Percentiles rank a stretch among this genome's conserved stretches.
Evolutionary conservation across 1,140 invertebrate genomes (phyloP).

Genomic region (Ladona fulva): DNA sequence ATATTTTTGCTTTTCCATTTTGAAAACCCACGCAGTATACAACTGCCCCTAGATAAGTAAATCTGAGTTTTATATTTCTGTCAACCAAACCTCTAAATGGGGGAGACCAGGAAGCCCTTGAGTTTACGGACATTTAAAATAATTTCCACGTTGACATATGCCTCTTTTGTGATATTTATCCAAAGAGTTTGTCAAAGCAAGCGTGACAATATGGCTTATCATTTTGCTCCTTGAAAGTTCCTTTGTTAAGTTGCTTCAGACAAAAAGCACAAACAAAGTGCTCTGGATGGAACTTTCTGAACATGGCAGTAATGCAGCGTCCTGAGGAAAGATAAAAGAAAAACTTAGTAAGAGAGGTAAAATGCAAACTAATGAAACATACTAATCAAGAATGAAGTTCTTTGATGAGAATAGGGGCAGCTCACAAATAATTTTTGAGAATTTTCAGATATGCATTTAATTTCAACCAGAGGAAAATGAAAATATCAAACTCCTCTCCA

Average conservation of each 20-base stretch:
- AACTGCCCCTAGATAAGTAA: neutral
- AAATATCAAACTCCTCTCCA: too few species aligned
- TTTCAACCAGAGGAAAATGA: too few species aligned
- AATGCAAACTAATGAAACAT: too few species aligned
- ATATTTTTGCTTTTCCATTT: neutral
- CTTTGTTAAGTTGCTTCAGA: slow-evolving; percentile 91
- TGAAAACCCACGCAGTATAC: neutral
- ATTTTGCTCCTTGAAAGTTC: slow-evolving; percentile 96
- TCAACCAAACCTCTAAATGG: neutral
- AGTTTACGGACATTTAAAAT: neutral
- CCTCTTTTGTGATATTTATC: slow-evolving; percentile 40
- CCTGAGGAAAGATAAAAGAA: slow-evolving; percentile 43
- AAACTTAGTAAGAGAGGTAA: too few species aligned
- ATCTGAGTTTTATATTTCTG: neutral
- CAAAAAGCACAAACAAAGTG: slow-evolving; percentile 99
- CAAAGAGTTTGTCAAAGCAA: slow-evolving; percentile 96
- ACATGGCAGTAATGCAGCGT: slow-evolving; percentile 98
- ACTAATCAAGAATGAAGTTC: too few species aligned
- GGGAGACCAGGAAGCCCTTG: neutral
- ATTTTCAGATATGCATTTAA: too few species aligned
- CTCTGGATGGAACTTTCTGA: slow-evolving; percentile 96
- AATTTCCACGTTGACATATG: neutral
- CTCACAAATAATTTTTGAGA: too few species aligned
- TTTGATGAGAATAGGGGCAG: too few species aligned
- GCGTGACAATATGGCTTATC: slow-evolving; percentile 97